These are phyloP conservation scores for Tenthredo amoena DNA, from an alignment of 2,888 invertebrate species.

Conservation along the genomic window DNA sequence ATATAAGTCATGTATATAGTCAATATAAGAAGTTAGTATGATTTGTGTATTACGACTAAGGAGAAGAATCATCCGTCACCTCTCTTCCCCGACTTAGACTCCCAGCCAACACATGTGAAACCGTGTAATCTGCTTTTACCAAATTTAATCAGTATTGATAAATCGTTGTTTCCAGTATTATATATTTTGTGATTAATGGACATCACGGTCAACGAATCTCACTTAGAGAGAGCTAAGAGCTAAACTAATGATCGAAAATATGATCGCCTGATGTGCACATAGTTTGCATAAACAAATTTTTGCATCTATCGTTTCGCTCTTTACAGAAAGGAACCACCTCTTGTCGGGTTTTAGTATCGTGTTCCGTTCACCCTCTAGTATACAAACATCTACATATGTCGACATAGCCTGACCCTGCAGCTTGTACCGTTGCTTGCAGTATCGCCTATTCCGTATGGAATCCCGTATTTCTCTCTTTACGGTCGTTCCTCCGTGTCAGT, in stretches of 20 bases:
- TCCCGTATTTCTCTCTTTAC: slow-evolving; percentile 29
- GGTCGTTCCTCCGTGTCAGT: slow-evolving; percentile 23
- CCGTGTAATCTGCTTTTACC: no score
- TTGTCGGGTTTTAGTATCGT: background rate
- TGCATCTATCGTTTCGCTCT: background rate
- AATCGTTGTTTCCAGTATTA: no score
- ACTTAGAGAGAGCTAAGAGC: no score
- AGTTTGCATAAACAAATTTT: background rate
- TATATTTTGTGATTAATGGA: no score
- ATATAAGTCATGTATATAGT: no score
- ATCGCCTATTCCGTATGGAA: slow-evolving; percentile 35
- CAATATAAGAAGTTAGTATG: no score
- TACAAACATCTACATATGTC: slow-evolving; percentile 8
- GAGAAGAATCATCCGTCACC: no score
- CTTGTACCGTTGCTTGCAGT: slow-evolving; percentile 37
- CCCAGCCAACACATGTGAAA: no score
- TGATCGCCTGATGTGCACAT: background rate
- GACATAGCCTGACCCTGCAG: slow-evolving; percentile 23
- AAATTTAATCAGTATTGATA: no score
- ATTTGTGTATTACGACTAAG: no score
- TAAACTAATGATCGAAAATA: background rate
- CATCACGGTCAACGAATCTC: no score
- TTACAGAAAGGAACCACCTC: background rate
- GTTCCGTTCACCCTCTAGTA: background rate
- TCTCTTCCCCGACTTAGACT: no score